These are phyloP conservation scores for Jaculus jaculus DNA, from an alignment of 2,113 vertebrate genomes.

Conservation along the genomic window DNA sequence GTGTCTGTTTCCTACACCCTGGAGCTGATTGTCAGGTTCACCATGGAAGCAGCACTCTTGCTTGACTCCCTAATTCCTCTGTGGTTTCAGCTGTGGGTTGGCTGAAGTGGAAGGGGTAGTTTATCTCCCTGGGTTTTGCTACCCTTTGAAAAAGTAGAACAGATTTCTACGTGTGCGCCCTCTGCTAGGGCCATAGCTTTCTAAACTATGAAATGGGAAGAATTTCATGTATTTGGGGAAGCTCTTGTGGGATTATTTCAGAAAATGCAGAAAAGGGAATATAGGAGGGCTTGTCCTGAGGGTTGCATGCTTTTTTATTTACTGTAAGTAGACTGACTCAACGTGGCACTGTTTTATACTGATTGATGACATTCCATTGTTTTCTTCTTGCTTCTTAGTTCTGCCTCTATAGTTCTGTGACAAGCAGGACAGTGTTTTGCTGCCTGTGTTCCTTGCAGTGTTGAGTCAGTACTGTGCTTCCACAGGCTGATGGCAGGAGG, in stretches of 20 bases:
- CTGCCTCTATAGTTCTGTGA: background rate
- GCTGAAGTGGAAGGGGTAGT: no score
- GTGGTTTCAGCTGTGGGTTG: no score
- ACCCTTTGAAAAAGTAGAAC: no score
- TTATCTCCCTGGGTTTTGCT: no score
- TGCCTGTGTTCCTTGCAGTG: background rate
- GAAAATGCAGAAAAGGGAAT: background rate
- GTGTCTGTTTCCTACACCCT: no score
- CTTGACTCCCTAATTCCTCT: no score
- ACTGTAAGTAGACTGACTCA: background rate
- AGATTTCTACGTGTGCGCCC: no score
- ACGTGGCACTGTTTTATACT: conserved; percentile 25
- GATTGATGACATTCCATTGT: conserved; percentile 17
- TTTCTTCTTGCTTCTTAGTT: background rate
- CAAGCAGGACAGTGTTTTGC: background rate
- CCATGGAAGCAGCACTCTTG: no score
- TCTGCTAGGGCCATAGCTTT: background rate
- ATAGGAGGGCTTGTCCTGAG: background rate
- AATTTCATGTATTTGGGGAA: background rate
- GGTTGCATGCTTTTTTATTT: background rate
- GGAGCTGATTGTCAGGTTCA: no score
- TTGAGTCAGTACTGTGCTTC: background rate
- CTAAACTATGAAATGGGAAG: background rate
- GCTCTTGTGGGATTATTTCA: background rate
- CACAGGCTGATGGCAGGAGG: background rate